Percentiles rank a stretch among this genome's conserved stretches.
Evolutionary conservation across 2,797 vertebrate genomes (phyloP).

Genomic region (Bradypus variegatus): DNA sequence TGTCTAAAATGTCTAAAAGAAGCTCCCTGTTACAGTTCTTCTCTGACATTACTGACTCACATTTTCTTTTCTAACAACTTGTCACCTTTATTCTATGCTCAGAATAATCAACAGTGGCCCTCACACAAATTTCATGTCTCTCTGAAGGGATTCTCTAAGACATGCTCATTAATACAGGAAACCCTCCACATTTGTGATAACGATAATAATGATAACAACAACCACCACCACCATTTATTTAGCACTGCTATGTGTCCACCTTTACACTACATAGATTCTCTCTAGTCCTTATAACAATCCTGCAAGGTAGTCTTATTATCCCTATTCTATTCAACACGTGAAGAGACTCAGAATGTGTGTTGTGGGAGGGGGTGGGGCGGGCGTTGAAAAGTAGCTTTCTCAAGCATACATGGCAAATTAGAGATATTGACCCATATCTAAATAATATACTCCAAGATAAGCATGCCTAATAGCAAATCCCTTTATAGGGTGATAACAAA

Average conservation of each 20-base stretch:
- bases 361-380: background rate
- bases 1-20: slow-evolving; percentile 37
- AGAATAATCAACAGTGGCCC: background rate
- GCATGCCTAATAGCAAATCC: background rate
- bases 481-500: background rate
- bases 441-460: background rate
- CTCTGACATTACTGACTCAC: slow-evolving; percentile 20
- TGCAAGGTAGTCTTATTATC: background rate
- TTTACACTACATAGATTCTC: background rate
- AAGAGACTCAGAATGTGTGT: background rate
- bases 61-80: slow-evolving; percentile 13
- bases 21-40: background rate
- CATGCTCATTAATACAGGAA: background rate
- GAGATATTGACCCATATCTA: background rate
- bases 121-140: background rate
- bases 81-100: background rate
- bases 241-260: background rate
- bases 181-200: background rate
- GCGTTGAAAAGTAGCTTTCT: background rate
- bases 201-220: background rate
- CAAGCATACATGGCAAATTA: background rate
- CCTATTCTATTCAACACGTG: background rate
- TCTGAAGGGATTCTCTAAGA: background rate
- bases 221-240: background rate
- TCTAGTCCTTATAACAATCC: background rate